A percentile compares a stretch with the other conserved stretches of the same genome.
Conservation (phyloP, 2,797 vertebrate species). For the Sebastes cheni region DNA sequence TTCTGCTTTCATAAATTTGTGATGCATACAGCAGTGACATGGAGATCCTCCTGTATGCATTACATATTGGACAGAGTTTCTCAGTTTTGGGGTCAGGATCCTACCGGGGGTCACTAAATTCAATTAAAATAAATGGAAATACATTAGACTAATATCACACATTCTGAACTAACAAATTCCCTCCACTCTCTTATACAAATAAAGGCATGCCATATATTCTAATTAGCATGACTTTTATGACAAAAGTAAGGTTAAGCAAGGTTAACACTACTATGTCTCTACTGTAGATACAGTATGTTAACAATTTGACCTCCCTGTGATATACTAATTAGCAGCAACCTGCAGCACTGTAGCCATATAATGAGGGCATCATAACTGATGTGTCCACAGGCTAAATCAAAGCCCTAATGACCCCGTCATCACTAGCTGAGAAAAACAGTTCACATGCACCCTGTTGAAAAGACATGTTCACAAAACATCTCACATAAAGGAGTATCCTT, state of each 20-base stretch:
- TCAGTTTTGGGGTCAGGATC: neutral
- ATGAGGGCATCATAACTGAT: slow-evolving; percentile 21
- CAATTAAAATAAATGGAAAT: neutral
- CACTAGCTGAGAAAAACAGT: neutral
- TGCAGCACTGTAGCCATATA: neutral
- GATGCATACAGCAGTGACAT: neutral
- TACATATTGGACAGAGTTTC: neutral
- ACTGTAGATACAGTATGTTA: neutral
- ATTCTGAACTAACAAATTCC: neutral
- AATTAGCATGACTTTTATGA: neutral
- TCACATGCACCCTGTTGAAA: neutral
- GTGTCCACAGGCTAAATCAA: slow-evolving; percentile 7
- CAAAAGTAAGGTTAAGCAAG: neutral
- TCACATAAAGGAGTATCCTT: neutral
- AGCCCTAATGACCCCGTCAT: neutral
- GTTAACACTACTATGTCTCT: neutral
- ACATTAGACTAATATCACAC: neutral
- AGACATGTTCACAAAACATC: slow-evolving; percentile 11
- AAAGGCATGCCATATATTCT: neutral
- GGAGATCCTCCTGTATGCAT: neutral
- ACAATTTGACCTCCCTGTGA: slow-evolving; percentile 9
- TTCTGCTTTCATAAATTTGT: slow-evolving; percentile 4
- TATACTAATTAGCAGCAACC: slow-evolving; percentile 7
- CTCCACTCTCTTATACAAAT: neutral
- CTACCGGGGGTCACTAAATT: neutral